phyloP scores from a whole-genome alignment of 2,888 invertebrate species.

The Orchestes rusci region DNA sequence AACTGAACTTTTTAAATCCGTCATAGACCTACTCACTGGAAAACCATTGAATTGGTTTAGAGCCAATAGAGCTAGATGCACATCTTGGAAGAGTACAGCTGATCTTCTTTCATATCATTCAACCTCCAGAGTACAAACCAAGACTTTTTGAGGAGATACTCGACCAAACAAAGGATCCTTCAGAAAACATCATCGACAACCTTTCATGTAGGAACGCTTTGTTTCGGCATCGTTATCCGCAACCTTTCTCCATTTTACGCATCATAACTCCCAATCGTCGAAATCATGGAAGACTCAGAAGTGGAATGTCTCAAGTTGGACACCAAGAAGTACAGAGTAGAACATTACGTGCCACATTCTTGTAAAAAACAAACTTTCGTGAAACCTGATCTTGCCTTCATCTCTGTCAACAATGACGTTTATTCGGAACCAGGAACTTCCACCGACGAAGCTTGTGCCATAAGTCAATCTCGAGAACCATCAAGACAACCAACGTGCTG shows the following conservation, averaged over 20 bases:
- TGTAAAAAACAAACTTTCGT: too few species aligned
- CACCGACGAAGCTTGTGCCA: too few species aligned
- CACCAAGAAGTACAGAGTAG: neutral
- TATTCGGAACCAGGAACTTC: too few species aligned
- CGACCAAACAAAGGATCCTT: constrained; percentile 4
- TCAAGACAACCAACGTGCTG: neutral
- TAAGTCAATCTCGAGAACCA: too few species aligned
- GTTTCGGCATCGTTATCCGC: neutral
- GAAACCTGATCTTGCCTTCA: neutral
- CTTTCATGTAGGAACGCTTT: too few species aligned
- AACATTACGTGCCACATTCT: neutral
- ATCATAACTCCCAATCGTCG: too few species aligned
- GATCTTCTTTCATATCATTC: constrained; percentile 1
- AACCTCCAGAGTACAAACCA: constrained; percentile 4
- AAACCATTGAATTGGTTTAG: constrained; percentile 8
- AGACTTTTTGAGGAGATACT: constrained; percentile 8
- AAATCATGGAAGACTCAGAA: too few species aligned
- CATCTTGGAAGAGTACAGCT: constrained; percentile 1
- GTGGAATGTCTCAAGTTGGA: neutral
- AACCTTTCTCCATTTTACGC: too few species aligned
- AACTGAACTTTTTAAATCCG: constrained; percentile 5
- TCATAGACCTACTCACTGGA: constrained; percentile 4
- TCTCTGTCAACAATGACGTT: neutral
- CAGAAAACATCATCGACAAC: too few species aligned
- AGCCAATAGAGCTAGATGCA: constrained; percentile 6